Evolutionary conservation across 2,797 vertebrate genomes (phyloP), one percentile per base, ranked within the genome.

Genomic region (Anabacerthia variegaticeps): DNA sequence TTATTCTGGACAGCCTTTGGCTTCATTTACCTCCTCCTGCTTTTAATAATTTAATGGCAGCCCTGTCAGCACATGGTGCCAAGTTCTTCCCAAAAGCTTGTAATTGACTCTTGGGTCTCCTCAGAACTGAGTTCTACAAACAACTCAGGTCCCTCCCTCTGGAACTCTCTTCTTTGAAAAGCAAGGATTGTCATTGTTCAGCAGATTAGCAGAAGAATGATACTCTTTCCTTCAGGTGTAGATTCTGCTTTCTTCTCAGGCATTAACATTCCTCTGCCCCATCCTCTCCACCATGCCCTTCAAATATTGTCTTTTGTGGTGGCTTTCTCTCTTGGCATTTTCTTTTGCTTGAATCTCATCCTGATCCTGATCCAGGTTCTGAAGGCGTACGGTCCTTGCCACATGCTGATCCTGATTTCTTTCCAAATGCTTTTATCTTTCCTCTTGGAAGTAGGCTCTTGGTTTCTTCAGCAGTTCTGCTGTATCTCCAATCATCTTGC

Each of bases 21-120:
- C 71, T 92, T 91, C 28, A 24, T 91, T 82, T 91, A 63, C 37
- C 41, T 67, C 52, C 52, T 71, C 49, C 52, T 89, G 52, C 65
- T 85, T 85, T 91, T 81, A 95, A 88, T 89, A 92, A 77, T 82
- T 89, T 71, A 83, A 75, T 85, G 76, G 49, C 37, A 88, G 6
- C 30, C 27, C 27, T 77, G 44, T 72, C 69, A 68, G 46, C 56
- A 51, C 34, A 21, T 2, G 8, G 21, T 54, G 55, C 79, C 20
- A n/a, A 90, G n/a, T 79, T 81, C 65, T 68, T 92, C 61, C 75
- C 52, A 32, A 68, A 74, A 32, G 44, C 7, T 67, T 77, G 5
- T 74, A 59, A 86, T 80, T 84, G 44, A 14, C 19, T 86, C 48
- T 80, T 78, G 73, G 58, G 71, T 93, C 62, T 76, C 27, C 54